Percentiles rank a stretch among this genome's conserved stretches.
phyloP scores from a whole-genome alignment of 2,888 invertebrate species.

The Loripinus fragilis region DNA sequence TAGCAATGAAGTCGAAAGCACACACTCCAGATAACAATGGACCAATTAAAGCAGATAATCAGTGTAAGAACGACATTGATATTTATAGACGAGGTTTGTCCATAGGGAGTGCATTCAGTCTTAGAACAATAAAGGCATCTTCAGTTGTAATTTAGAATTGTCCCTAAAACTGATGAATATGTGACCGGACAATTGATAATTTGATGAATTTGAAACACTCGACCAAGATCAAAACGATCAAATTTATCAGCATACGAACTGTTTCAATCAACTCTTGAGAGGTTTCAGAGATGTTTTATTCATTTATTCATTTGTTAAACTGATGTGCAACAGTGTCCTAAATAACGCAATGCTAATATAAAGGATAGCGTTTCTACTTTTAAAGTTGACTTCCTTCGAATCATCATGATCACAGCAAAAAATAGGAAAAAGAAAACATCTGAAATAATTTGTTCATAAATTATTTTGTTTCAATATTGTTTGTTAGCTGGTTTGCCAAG shows the following conservation, averaged over 20 bases:
- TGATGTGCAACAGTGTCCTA: too few relatives aligned
- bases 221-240: background rate
- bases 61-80: background rate
- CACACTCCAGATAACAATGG: background rate
- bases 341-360: too few relatives aligned
- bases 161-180: background rate
- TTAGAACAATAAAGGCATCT: background rate
- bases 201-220: slow-evolving; percentile 11
- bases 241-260: background rate
- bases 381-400: too few relatives aligned
- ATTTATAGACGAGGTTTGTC: background rate
- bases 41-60: slow-evolving; percentile 3
- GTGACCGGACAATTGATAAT: background rate
- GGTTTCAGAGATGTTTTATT: too few relatives aligned
- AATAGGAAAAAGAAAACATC: too few relatives aligned
- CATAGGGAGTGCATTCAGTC: slow-evolving; percentile 4
- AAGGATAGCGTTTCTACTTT: too few relatives aligned
- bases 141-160: background rate
- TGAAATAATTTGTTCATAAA: too few relatives aligned
- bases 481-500: too few relatives aligned
- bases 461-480: too few relatives aligned
- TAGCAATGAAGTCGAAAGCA: background rate
- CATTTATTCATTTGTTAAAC: too few relatives aligned
- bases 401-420: too few relatives aligned
- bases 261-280: too few relatives aligned